phyloP scores from a whole-genome alignment of 2,797 vertebrate genomes.

The Pseudocheirus occidentalis region DNA sequence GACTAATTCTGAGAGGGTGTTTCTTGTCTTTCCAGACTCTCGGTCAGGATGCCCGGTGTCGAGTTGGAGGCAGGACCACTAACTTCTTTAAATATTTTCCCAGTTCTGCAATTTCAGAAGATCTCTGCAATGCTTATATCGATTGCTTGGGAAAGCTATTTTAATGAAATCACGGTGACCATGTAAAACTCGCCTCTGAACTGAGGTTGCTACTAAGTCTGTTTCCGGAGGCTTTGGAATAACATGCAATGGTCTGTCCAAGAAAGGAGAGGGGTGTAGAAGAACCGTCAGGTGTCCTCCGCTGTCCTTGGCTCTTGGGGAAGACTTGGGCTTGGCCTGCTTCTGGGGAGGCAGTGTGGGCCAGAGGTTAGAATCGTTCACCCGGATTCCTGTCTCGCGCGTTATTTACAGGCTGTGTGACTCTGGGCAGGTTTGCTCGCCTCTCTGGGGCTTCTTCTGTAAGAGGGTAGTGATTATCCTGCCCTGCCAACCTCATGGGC shows the following conservation, averaged over 20 bases:
- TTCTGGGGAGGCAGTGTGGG: neutral
- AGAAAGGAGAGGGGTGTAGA: neutral
- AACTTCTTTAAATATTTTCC: slow-evolving; percentile 77
- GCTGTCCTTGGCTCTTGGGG: too few relatives aligned
- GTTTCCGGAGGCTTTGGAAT: slow-evolving; percentile 28
- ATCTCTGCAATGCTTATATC: slow-evolving; percentile 54
- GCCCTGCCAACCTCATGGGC: neutral
- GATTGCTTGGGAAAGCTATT: slow-evolving; percentile 47
- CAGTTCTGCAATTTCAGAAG: slow-evolving; percentile 72
- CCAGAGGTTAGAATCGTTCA: neutral
- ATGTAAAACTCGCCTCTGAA: slow-evolving; percentile 41
- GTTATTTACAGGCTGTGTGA: neutral
- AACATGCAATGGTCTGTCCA: neutral
- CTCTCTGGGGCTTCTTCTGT: neutral
- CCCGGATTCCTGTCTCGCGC: neutral
- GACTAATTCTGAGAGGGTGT: slow-evolving; percentile 79
- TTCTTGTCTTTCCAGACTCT: slow-evolving; percentile 81
- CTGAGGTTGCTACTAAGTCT: neutral
- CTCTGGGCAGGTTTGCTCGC: neutral
- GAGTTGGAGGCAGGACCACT: slow-evolving; percentile 77
- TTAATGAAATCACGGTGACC: neutral
- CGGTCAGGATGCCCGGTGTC: slow-evolving; percentile 82
- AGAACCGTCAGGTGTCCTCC: neutral
- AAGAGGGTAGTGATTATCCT: neutral
- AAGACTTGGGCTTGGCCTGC: neutral